Conservation (phyloP, 2,113 vertebrate species). For the Reinhardtius hippoglossoides region DNA sequence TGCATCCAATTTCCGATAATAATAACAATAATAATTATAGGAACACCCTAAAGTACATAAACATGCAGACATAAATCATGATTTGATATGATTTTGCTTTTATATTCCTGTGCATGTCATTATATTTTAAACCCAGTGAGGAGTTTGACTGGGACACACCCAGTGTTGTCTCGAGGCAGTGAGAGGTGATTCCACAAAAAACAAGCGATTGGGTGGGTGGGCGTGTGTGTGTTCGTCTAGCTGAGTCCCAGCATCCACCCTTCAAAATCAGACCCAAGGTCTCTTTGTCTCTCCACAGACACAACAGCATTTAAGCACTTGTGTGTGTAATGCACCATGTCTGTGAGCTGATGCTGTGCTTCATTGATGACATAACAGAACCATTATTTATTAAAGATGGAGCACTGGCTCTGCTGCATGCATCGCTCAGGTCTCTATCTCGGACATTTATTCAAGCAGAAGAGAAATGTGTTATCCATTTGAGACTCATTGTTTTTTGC, state of each 20-base stretch:
- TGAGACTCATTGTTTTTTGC: conserved; percentile 16
- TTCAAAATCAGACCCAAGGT: conserved; percentile 10
- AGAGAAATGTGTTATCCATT: not conserved
- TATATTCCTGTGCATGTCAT: not conserved
- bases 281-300: conserved; percentile 44
- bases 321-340: not conserved
- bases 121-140: not conserved
- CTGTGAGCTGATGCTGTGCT: not conserved
- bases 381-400: conserved; percentile 16
- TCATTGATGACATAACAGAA: conserved; percentile 32
- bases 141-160: conserved; percentile 56
- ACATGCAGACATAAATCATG: accelerated
- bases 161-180: conserved; percentile 14
- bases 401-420: not conserved
- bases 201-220: not conserved
- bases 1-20: not conserved
- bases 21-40: not conserved
- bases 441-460: not conserved
- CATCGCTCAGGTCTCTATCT: not conserved
- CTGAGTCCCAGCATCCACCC: conserved; percentile 36
- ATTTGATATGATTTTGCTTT: not conserved
- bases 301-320: conserved; percentile 1
- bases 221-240: conserved; percentile 38
- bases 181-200: not conserved
- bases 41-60: not conserved